Percentiles rank a stretch among this genome's conserved stretches.
Conservation (phyloP, 2,797 vertebrate species). For the Esox lucius region DNA sequence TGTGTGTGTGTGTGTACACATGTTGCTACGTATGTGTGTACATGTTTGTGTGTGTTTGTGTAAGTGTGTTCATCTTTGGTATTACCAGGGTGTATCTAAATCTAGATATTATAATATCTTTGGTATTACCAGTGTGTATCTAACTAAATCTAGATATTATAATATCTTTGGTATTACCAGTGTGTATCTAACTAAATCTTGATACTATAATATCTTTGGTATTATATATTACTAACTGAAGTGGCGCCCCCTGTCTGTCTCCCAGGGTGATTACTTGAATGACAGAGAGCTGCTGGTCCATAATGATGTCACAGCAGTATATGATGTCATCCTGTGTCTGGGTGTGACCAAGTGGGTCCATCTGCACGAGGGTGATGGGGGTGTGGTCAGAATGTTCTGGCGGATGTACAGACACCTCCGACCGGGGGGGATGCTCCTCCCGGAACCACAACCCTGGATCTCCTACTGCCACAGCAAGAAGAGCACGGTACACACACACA, state of each 20-base stretch:
- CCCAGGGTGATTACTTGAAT: constrained; percentile 84
- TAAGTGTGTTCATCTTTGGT: background rate
- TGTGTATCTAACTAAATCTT: too few species aligned
- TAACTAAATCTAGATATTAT: too few species aligned
- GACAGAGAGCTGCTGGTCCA: constrained; percentile 68
- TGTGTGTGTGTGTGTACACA: background rate
- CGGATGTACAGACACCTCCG: constrained; percentile 80
- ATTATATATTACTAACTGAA: too few species aligned
- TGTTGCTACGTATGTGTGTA: constrained; percentile 10
- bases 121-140: too few species aligned
- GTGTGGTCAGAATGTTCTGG: constrained; percentile 81
- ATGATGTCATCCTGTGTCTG: constrained; percentile 85
- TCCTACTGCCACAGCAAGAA: too few species aligned
- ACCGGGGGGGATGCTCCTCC: constrained; percentile 80
- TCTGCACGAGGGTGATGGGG: constrained; percentile 84
- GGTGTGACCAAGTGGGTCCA: constrained; percentile 96
- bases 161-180: too few species aligned
- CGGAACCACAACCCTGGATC: too few species aligned
- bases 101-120: too few species aligned
- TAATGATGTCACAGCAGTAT: constrained; percentile 68
- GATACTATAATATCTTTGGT: background rate
- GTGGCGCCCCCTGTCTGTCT: background rate
- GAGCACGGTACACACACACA: too few species aligned
- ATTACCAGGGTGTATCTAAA: background rate
- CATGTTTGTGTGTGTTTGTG: background rate